Evolutionary conservation across 1,140 invertebrate species (phyloP).

Genomic region (Pogonus chalceus): DNA sequence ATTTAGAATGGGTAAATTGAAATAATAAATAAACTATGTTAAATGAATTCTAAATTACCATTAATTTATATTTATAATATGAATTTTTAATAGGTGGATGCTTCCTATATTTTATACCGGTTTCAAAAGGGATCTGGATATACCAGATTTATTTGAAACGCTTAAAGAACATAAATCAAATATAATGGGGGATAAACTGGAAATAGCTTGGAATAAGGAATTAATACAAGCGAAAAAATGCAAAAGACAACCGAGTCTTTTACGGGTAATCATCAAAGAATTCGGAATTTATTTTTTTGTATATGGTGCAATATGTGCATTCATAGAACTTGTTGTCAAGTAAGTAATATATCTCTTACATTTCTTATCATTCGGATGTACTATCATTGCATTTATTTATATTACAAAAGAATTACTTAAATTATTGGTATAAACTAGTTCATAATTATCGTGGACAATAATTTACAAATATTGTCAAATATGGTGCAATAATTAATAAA

Average conservation of each 20-base stretch:
- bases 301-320: not conserved
- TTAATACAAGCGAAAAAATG: not conserved
- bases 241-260: not conserved
- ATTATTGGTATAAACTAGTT: too few relatives aligned
- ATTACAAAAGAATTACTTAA: too few relatives aligned
- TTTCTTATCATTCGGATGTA: too few relatives aligned
- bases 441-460: too few relatives aligned
- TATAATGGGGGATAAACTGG: slow-evolving; percentile 35
- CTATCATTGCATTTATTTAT: too few relatives aligned
- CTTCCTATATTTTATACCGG: slow-evolving; percentile 43
- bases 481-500: too few relatives aligned
- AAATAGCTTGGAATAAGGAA: slow-evolving; percentile 31
- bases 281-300: not conserved
- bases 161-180: slow-evolving; percentile 46
- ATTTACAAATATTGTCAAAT: too few relatives aligned
- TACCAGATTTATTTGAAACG: slow-evolving; percentile 49
- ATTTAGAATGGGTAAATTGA: too few relatives aligned
- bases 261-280: not conserved
- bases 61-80: too few relatives aligned
- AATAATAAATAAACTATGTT: too few relatives aligned
- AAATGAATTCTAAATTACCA: too few relatives aligned
- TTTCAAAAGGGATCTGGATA: slow-evolving; percentile 46
- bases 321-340: not conserved
- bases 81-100: slow-evolving; percentile 49
- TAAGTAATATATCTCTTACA: too few relatives aligned